Conservation (phyloP, 2,113 vertebrate species). For the Microcebus lehilahytsara region DNA sequence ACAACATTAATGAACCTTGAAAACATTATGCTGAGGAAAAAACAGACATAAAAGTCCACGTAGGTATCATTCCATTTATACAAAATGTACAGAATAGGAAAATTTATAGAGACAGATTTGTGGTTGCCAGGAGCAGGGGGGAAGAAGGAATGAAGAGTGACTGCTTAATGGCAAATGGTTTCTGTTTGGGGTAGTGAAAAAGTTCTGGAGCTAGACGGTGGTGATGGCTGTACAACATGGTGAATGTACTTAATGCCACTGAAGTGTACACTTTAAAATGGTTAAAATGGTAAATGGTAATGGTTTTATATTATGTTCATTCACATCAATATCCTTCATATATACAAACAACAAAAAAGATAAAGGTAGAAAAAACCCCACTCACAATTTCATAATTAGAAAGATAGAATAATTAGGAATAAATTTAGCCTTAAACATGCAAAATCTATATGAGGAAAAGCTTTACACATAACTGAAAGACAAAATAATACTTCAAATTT, state of each 20-base stretch:
- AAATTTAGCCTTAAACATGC: neutral
- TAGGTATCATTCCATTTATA: neutral
- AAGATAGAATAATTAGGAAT: neutral
- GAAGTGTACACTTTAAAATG: neutral
- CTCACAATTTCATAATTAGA: neutral
- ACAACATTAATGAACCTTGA: neutral
- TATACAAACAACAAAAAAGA: neutral
- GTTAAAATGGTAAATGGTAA: neutral
- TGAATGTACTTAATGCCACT: neutral
- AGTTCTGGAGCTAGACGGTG: neutral
- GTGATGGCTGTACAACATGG: neutral
- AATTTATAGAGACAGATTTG: neutral
- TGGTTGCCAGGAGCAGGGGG: neutral
- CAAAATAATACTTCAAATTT: neutral
- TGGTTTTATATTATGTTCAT: neutral
- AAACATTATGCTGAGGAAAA: neutral
- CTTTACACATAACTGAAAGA: neutral
- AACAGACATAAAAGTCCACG: neutral
- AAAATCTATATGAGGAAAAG: neutral
- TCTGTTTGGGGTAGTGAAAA: neutral
- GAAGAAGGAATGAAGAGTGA: neutral
- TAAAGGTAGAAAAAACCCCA: neutral
- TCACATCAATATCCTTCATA: neutral
- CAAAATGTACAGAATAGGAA: neutral
- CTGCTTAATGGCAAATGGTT: neutral